A percentile compares a stretch with the other conserved stretches of the same genome.
These are phyloP conservation scores for Ptychobarbus kaznakovi DNA, from an alignment of 2,797 vertebrate species.

Conservation along the genomic window DNA sequence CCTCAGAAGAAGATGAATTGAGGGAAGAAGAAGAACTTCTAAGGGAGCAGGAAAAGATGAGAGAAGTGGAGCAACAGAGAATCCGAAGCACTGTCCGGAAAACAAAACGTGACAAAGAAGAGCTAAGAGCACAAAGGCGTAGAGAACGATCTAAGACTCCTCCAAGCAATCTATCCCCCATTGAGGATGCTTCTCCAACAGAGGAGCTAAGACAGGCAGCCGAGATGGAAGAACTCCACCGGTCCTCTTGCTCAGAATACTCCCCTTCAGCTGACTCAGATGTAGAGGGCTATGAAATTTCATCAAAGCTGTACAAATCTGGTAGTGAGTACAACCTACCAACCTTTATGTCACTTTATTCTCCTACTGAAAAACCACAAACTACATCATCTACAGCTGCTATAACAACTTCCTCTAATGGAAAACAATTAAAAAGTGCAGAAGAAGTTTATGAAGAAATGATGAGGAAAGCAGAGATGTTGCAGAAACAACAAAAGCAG, in stretches of 20 bases:
- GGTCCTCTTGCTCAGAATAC: slow-evolving; percentile 98
- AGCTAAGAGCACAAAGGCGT: slow-evolving; percentile 94
- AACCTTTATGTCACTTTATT: slow-evolving; percentile 98
- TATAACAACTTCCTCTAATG: slow-evolving; percentile 75
- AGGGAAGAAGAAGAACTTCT: slow-evolving; percentile 97
- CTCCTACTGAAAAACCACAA: slow-evolving; percentile 87
- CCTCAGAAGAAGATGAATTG: slow-evolving; percentile 97
- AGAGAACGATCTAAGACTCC: slow-evolving; percentile 98
- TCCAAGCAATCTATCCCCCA: slow-evolving; percentile 98
- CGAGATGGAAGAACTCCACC: slow-evolving; percentile 99
- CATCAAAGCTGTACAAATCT: slow-evolving; percentile 93
- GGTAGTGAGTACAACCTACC: slow-evolving; percentile 98
- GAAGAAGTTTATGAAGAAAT: slow-evolving; percentile 99
- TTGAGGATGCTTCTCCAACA: slow-evolving; percentile 97
- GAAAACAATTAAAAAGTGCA: slow-evolving; percentile 93
- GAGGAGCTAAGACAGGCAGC: slow-evolving; percentile 97
- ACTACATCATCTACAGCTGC: slow-evolving; percentile 76
- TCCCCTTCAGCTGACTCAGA: slow-evolving; percentile 96
- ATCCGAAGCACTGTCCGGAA: slow-evolving; percentile 96
- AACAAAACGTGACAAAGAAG: slow-evolving; percentile 97
- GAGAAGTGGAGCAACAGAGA: slow-evolving; percentile 97
- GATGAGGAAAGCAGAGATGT: slow-evolving; percentile 97
- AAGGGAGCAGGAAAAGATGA: slow-evolving; percentile 98
- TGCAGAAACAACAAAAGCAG: slow-evolving; percentile 88
- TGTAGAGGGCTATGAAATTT: slow-evolving; percentile 89